Evolutionary conservation across 2,797 vertebrate genomes (phyloP).

Genomic region (Enteromius argenteus): DNA sequence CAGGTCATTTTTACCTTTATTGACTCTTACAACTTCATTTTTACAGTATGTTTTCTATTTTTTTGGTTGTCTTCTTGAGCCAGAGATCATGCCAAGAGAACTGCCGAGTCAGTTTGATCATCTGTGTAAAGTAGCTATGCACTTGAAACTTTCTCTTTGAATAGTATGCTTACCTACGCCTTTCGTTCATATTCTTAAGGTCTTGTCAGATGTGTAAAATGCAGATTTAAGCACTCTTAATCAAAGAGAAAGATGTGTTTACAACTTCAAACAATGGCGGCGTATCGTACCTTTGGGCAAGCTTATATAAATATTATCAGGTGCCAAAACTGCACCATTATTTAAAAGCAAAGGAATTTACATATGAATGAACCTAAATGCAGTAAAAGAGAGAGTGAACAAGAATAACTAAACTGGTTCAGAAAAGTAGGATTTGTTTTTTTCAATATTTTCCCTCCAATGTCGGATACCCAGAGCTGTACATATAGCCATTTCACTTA

Average conservation of each 20-base stretch:
- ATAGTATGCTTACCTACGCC: conserved; percentile 28
- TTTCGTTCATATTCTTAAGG: conserved; percentile 25
- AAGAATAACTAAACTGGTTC: conserved; percentile 55
- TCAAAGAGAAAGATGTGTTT: conserved; percentile 47
- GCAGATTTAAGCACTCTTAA: conserved; percentile 8
- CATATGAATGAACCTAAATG: conserved; percentile 79
- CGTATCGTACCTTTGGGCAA: conserved; percentile 84
- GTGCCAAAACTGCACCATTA: conserved; percentile 81
- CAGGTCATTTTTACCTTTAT: conserved; percentile 37
- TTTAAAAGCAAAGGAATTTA: conserved; percentile 81
- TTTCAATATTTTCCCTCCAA: conserved; percentile 64
- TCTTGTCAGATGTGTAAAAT: conserved; percentile 13
- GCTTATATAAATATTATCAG: conserved; percentile 81
- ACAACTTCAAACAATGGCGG: conserved; percentile 70
- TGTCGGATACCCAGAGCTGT: conserved; percentile 84
- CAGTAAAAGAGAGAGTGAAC: conserved; percentile 70
- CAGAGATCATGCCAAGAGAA: conserved; percentile 38
- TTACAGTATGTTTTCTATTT: conserved; percentile 16
- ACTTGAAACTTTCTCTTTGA: conserved; percentile 33
- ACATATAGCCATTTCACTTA: conserved; percentile 73
- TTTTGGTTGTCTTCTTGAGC: conserved; percentile 31
- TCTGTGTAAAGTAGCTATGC: conserved; percentile 48
- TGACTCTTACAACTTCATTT: conserved; percentile 21
- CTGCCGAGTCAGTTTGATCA: conserved; percentile 3
- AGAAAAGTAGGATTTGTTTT: conserved; percentile 76